Conservation (phyloP, 1,140 invertebrate genomes). For the Drosophila ambigua region DNA sequence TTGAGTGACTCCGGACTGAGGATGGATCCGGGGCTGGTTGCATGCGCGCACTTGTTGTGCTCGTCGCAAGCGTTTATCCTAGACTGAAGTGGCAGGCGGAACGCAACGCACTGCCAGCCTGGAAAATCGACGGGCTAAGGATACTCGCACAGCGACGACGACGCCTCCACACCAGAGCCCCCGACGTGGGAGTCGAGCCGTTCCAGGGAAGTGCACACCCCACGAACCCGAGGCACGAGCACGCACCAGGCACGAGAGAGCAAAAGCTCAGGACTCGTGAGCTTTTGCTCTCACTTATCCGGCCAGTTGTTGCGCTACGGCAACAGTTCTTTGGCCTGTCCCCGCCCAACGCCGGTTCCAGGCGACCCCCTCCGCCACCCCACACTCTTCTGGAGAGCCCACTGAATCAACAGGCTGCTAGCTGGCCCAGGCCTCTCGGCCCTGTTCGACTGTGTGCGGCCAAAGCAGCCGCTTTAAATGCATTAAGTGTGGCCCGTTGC, state of each 20-base stretch:
- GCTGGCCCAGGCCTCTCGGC: conserved; percentile 1
- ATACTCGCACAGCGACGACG: conserved; percentile 54
- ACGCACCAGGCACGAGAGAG: conserved; percentile 23
- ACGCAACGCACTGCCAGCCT: conserved; percentile 46
- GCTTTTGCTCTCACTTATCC: conserved; percentile 71
- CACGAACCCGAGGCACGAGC: conserved; percentile 10
- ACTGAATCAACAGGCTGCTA: conserved; percentile 70
- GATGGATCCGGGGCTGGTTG: conserved; percentile 48
- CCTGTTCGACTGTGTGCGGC: conserved; percentile 7
- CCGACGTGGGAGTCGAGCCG: conserved; percentile 43
- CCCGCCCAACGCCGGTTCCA: conserved; percentile 28
- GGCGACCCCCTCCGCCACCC: conserved; percentile 1
- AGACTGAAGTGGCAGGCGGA: conserved; percentile 74
- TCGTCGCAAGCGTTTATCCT: conserved; percentile 83
- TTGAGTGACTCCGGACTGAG: conserved; percentile 28
- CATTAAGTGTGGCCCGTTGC: conserved; percentile 59
- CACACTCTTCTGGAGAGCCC: background rate
- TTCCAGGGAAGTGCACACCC: conserved; percentile 45
- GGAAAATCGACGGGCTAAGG: conserved; percentile 51
- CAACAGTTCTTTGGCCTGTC: conserved; percentile 61
- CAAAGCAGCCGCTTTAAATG: conserved; percentile 73
- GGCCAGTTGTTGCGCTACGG: conserved; percentile 72
- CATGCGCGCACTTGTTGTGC: conserved; percentile 84
- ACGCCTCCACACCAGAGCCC: conserved; percentile 19
- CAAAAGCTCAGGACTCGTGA: conserved; percentile 48